These are phyloP conservation scores for Procambarus clarkii DNA, from an alignment of 1,140 invertebrate species.

Conservation along the genomic window DNA sequence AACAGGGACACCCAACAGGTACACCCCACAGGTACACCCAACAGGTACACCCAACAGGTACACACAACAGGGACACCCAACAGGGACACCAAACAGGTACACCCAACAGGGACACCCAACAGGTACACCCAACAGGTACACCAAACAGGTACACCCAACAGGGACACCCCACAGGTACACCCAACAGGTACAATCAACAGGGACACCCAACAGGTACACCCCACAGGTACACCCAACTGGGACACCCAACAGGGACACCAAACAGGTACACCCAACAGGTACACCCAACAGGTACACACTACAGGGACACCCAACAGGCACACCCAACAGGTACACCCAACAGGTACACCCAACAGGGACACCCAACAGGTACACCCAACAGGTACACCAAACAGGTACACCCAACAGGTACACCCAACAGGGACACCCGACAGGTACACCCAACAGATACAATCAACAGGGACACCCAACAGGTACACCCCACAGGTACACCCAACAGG, in stretches of 20 bases:
- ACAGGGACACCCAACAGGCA: background rate
- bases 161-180: background rate
- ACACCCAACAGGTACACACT: background rate
- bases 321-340: no score
- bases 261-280: no score
- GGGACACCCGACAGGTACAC: background rate
- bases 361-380: no score
- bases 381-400: background rate
- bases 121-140: background rate
- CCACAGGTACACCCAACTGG: no score
- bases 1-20: no score
- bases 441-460: no score
- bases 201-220: no score
- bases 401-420: background rate
- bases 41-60: background rate
- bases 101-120: no score
- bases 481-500: background rate
- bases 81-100: background rate
- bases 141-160: no score
- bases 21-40: no score
- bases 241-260: no score
- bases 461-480: background rate
- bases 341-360: no score
- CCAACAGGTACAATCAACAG: background rate
- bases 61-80: background rate